Evolutionary conservation across 1,140 invertebrate species (phyloP), one percentile per base, ranked within the genome.

Genomic region (Pseudomyrmex concolor): DNA sequence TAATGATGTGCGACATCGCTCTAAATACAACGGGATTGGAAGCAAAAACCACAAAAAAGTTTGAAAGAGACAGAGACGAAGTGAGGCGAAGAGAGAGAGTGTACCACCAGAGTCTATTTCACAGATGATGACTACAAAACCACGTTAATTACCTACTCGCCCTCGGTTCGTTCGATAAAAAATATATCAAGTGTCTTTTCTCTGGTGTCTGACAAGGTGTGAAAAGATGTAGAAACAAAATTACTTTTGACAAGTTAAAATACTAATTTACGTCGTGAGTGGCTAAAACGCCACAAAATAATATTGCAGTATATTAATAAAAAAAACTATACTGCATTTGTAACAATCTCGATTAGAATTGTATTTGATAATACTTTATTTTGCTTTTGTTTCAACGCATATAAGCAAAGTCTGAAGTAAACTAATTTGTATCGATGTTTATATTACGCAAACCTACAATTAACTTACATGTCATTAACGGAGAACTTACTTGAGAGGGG

Each of bases 401-500:
- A 15, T 22, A 54, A 59, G 13, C 1, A 59, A 68, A 68, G 12
- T 54, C 17, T 12, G 17, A 68, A 62, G 9, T 17, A 10, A 25
- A 55, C 17, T 19, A 63, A 34, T 2, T 66, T 67, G 43, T 55
- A 19, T 71, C n/a, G 43, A 25, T 4, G 13, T 55, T 54, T 55
- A 15, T 54, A 12, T n/a, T 68, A 7, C 7, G 25, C 7, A n/a
- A 15, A 7, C 2, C 1, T 62, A 48, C 22, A 10, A 34, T 43
- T 43, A 43, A 34, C 34, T 5, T 34, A 34, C 5, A 34, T 59
- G 34, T 34, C 13, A 48, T 17, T 3, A 51, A 50, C n/a, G 73
- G 45, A 3, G 50, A 60, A 88, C 92, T 95, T 95, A 98, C 98
- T 96, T 98, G 43, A 99, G 94, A 10, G 97, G 97, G 2, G 98